A percentile compares a stretch with the other conserved stretches of the same genome.
Evolutionary conservation across 2,797 vertebrate genomes (phyloP).

Genomic region (Phoxinus dragarum): DNA sequence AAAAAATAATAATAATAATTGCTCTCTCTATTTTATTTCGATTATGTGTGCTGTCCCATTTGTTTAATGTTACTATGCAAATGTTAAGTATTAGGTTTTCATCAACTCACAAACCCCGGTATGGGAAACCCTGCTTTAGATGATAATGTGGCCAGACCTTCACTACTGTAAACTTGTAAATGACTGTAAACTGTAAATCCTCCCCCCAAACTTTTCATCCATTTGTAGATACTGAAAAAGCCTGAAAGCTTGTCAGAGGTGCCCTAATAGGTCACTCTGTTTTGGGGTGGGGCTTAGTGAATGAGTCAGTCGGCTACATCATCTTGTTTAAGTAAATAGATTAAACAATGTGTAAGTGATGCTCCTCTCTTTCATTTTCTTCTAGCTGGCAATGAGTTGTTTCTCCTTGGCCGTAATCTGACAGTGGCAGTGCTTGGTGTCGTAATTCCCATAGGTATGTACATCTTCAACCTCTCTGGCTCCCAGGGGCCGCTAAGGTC

Average conservation of each 20-base stretch:
- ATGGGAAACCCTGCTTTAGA: too few relatives aligned
- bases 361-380: constrained; percentile 39
- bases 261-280: background rate
- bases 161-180: background rate
- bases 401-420: constrained; percentile 89
- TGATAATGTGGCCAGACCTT: background rate
- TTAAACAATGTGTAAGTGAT: constrained; percentile 8
- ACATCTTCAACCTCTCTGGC: constrained; percentile 54
- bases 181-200: background rate
- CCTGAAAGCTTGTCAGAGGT: background rate
- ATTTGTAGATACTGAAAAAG: background rate
- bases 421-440: constrained; percentile 93
- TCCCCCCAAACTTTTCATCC: too few relatives aligned
- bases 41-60: background rate
- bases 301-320: background rate
- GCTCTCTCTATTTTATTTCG: background rate
- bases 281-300: background rate
- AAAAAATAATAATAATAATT: too few relatives aligned
- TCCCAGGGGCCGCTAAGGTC: constrained; percentile 55
- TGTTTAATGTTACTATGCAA: background rate
- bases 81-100: too few relatives aligned
- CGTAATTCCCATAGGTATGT: constrained; percentile 94
- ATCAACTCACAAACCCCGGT: too few relatives aligned
- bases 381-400: constrained; percentile 87
- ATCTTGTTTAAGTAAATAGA: background rate